Base-by-base conservation (phyloP, 2,797 vertebrate species). In the Hoplostethus mediterraneus region DNA sequence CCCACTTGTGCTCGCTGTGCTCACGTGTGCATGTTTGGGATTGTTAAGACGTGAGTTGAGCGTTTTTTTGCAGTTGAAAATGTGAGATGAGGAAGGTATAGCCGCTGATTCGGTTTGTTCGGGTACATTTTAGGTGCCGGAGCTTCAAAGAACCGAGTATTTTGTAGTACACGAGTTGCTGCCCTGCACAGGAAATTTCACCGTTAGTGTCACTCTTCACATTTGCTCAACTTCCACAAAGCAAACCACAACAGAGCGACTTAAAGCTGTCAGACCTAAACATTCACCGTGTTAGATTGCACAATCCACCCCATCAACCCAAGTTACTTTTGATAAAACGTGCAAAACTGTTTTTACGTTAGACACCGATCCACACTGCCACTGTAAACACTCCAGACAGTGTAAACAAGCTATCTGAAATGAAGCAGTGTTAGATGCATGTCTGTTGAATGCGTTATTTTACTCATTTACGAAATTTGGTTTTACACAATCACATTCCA, bases 391-490 rank as follows among this genome's bases (percentile, higher is more conserved):
- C 63, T 53, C 42, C 63, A 81, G 63, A 66, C 48, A 61, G 59
- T 0, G 33, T 36, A 67, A 77, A 84, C 47, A 60, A 33, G 14
- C 63, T 57, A 17, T 73, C 59, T 75, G 33, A 75, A 86, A 53
- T 25, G 30, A 67, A 63, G 61, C 68, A 14, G 28, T 64, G 63
- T 59, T 59, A 73, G 21, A 21, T 33, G 16, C 42, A 12, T 44
- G 13, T 44, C 42, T 44, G 42, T 14, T 3, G 11, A 14, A 44
- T 12, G 4, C 10, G 13, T 42, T 44, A 25, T 33, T 56, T 53
- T 21, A 9, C 40, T 62, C 21, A 6, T 40, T n/a, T 40, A 31
- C 11, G 3, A 25, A 14, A 14, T n/a, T 6, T 13, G 38, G 16
- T 14, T 10, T 40, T 30, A 28, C 25, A 30, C 6, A 3, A 54